Evolutionary conservation across 2,797 vertebrate species (phyloP), one percentile per base, ranked within the genome.

Genomic region (Enteromius treurensis): DNA sequence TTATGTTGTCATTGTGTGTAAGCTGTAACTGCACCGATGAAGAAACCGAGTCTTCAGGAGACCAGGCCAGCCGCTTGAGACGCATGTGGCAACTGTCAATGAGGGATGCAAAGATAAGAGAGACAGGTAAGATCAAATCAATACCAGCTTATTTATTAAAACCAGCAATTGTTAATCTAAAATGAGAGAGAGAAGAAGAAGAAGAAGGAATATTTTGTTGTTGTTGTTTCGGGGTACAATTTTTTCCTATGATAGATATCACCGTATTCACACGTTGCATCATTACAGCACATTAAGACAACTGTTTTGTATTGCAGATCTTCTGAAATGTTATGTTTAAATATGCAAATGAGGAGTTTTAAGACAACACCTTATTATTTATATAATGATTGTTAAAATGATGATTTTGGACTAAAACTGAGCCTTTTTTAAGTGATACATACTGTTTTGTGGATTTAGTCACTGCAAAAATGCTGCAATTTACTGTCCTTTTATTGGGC

Each of bases 81-180:
- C 84, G 68, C 23, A 87, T 89, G 49, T 94, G 93, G 93, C 89
- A 82, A 89, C 80, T 90, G n/a, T 90, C 91, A 79, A 68, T 93
- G 67, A 93, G 71, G 80, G 90, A 94, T 29, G 19, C 68, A 1
- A 79, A 79, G 64, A 82, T 86, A 45, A 89, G 67, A 74, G 86
- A 60, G 26, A 88, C 86, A 90, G 92, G 93, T 95, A 82, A 88
- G 89, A 76, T 19, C 32, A 10, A 51, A 70, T 32, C 4, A 8
- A 7, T 15, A 13, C 47, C 11, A 2, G 4, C 29, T 1, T 14
- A 5, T 37, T 40, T 9, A 11, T 17, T 29, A 19, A 49, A 64
- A 51, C 2, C 9, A 51, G 8, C 4, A 4, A 76, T 40, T 19
- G 8, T 45, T 19, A 51, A 53, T n/a, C 49, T 32, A 34, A 11